Base-by-base conservation (phyloP, 2,113 vertebrate species). In the Anthoscopus minutus region DNA sequence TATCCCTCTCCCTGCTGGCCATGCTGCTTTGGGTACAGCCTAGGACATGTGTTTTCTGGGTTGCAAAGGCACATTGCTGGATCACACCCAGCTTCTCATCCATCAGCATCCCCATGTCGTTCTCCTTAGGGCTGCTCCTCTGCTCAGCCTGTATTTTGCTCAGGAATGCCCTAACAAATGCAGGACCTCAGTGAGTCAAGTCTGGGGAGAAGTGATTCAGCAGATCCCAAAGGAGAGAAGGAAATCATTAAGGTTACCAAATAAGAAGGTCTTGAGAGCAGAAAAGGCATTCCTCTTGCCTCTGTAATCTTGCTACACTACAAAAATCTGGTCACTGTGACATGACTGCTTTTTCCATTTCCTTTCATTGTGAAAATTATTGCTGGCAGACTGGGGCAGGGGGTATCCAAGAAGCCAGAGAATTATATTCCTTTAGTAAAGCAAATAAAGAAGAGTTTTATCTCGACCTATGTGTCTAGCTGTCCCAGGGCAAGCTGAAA, bases 371-470 rank as follows among this genome's bases (percentile, higher is more conserved):
- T 66, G 23, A 45, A 73, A 35, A 66, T 30, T 30, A 61, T 28
- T 44, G 31, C 42, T 53, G 45, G 37, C 70, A 71, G 56, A 57
- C 9, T 4, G 16, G 60, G 10, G 5, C 13, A 8, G 13, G 21
- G 16, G 31, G 7, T 25, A 50, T 57, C 53, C 1, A 7, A 77
- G n/a, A 53, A 92, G 25, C 35, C 56, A n/a, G 74, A 70, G 20
- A 88, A 79, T 42, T 60, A 47, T 33, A 48, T 27, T 51, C 50
- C n/a, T 13, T 69, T 61, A 78, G 33, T 45, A 81, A 92, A 56
- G 19, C 40, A 78, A 81, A 84, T n/a, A n/a, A n/a, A n/a, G n/a
- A n/a, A n/a, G n/a, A 54, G n/a, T 78, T 93, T 81, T 53, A 57
- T 74, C 56, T 84, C 3, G 7, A 84, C 57, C 57, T 71, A 14